Evolutionary conservation across 1,140 invertebrate genomes (phyloP).

Genomic region (Camponotus floridanus): DNA sequence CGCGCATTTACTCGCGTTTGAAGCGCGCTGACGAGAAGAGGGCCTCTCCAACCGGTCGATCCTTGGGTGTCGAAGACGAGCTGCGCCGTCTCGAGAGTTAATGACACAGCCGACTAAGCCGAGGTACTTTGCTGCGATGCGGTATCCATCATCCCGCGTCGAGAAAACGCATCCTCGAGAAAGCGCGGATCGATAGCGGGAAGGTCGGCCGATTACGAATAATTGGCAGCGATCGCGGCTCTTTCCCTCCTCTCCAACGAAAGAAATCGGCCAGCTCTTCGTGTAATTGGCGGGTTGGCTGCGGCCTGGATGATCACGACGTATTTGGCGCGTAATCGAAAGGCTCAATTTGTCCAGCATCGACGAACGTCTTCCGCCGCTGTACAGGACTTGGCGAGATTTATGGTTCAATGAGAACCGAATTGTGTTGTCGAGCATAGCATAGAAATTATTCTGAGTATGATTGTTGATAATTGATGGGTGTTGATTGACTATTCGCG

Average conservation of each 20-base stretch:
- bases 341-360: constrained; percentile 50
- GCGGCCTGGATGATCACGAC: constrained; percentile 45
- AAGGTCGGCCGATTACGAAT: constrained; percentile 42
- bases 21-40: constrained; percentile 31
- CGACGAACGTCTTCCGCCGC: constrained; percentile 18
- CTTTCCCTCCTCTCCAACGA: not conserved
- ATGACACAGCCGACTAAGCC: constrained; percentile 53
- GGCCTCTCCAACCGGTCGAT: constrained; percentile 42
- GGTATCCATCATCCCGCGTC: constrained; percentile 22
- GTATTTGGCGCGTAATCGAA: constrained; percentile 61
- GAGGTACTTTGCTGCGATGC: constrained; percentile 25
- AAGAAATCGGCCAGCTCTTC: constrained; percentile 43
- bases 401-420: constrained; percentile 16
- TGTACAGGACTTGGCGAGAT: constrained; percentile 30
- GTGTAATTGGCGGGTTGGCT: constrained; percentile 48
- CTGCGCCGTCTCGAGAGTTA: constrained; percentile 61
- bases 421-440: constrained; percentile 50
- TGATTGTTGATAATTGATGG: constrained; percentile 12
- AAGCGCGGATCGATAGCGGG: constrained; percentile 50
- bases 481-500: constrained; percentile 12
- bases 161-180: constrained; percentile 47
- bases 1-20: constrained; percentile 44
- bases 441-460: constrained; percentile 12
- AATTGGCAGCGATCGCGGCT: constrained; percentile 39
- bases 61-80: constrained; percentile 42